These are phyloP conservation scores for Litoditis marina DNA, from an alignment of 2,888 invertebrate species.

Conservation along the genomic window DNA sequence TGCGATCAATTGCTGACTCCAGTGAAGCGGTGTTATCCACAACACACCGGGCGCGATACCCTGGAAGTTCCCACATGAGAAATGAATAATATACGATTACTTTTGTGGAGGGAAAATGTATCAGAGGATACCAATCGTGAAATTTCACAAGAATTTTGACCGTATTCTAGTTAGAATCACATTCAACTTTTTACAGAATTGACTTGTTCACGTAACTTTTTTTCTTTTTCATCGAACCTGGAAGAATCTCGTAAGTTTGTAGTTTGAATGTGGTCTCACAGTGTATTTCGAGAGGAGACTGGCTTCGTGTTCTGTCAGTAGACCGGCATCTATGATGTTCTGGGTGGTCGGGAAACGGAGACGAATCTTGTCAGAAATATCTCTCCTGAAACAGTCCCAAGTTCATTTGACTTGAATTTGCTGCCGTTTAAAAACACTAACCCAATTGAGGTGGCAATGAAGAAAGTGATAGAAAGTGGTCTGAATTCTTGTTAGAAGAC, in stretches of 20 bases:
- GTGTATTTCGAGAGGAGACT: no score
- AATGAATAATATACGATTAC: neutral
- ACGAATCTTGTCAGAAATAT: slow-evolving; percentile 43
- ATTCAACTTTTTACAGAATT: no score
- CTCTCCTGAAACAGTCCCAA: slow-evolving; percentile 24
- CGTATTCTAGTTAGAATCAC: no score
- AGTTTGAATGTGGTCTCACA: no score
- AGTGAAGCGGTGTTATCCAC: slow-evolving; percentile 53
- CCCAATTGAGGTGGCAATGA: no score
- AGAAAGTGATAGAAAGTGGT: no score
- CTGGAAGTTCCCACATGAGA: slow-evolving; percentile 9
- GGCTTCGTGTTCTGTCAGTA: slow-evolving; percentile 64
- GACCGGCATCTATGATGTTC: slow-evolving; percentile 64
- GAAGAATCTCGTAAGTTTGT: no score
- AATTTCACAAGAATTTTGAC: slow-evolving; percentile 61
- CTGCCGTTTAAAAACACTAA: no score
- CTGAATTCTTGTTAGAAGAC: no score
- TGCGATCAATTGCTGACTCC: slow-evolving; percentile 43
- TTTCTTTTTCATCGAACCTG: no score
- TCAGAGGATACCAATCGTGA: slow-evolving; percentile 22
- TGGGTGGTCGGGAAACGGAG: slow-evolving; percentile 62
- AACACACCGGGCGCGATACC: slow-evolving; percentile 43
- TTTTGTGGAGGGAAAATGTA: neutral
- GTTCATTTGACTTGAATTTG: no score
- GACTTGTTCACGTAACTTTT: no score